phyloP scores from a whole-genome alignment of 2,797 vertebrate species.

The Pseudotriccus pelzelni region DNA sequence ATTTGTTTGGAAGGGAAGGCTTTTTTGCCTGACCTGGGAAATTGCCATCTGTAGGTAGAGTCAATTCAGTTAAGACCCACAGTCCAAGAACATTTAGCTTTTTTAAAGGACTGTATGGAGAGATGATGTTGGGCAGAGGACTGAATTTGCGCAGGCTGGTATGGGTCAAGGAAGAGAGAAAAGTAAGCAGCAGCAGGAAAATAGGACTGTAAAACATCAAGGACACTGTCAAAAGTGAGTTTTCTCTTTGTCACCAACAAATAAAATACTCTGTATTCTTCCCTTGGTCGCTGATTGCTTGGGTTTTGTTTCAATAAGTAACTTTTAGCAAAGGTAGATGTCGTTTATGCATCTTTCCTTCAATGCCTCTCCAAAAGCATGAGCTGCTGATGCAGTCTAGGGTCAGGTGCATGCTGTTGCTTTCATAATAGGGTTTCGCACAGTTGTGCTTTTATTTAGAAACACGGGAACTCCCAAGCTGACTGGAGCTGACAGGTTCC shows the following conservation, averaged over 20 bases:
- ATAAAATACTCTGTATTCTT: background rate
- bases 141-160: background rate
- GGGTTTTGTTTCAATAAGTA: background rate
- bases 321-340: background rate
- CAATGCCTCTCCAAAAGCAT: background rate
- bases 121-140: background rate
- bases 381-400: background rate
- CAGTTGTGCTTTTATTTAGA: background rate
- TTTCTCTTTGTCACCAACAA: background rate
- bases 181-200: background rate
- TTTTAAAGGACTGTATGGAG: background rate
- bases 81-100: background rate
- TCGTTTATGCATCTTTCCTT: background rate
- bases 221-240: background rate
- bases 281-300: background rate
- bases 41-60: background rate
- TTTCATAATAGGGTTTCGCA: background rate
- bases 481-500: background rate
- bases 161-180: background rate
- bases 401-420: background rate
- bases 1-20: background rate
- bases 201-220: background rate
- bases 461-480: background rate
- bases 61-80: background rate
- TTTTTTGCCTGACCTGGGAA: background rate